A percentile compares a stretch with the other conserved stretches of the same genome.
Conservation (phyloP, 2,113 vertebrate species). For the Halcyon malimbica region DNA sequence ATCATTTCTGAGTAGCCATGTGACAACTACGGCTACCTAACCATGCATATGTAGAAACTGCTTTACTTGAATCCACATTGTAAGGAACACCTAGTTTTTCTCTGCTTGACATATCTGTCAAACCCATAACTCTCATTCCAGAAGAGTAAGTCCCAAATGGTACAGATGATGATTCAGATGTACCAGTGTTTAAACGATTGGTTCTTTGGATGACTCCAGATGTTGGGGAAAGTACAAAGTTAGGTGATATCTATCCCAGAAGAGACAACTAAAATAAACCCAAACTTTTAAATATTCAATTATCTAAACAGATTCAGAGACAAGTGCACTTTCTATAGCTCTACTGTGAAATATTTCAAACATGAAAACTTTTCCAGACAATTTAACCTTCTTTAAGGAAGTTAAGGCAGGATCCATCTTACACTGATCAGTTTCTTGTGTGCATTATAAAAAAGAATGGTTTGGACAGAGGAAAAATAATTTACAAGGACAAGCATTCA, state of each 20-base stretch:
- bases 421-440: neutral
- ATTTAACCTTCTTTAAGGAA: neutral
- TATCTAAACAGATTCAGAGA: neutral
- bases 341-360: neutral
- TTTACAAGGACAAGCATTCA: neutral
- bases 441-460: neutral
- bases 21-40: neutral
- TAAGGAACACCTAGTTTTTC: neutral
- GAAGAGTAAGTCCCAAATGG: neutral
- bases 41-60: fast-evolving
- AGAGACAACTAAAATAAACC: neutral
- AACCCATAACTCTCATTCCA: neutral
- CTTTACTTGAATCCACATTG: neutral
- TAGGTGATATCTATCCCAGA: neutral
- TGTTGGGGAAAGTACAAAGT: neutral
- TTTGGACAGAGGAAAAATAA: neutral
- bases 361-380: neutral
- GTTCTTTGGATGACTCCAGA: neutral
- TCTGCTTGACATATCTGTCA: neutral
- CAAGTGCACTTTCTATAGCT: neutral
- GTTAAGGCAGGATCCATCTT: neutral
- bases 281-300: neutral
- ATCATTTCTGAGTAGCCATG: neutral
- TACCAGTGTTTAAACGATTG: neutral
- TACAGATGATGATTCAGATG: neutral